Base-by-base conservation (phyloP, 2,888 invertebrate genomes). In the Trachelus tabidus region DNA sequence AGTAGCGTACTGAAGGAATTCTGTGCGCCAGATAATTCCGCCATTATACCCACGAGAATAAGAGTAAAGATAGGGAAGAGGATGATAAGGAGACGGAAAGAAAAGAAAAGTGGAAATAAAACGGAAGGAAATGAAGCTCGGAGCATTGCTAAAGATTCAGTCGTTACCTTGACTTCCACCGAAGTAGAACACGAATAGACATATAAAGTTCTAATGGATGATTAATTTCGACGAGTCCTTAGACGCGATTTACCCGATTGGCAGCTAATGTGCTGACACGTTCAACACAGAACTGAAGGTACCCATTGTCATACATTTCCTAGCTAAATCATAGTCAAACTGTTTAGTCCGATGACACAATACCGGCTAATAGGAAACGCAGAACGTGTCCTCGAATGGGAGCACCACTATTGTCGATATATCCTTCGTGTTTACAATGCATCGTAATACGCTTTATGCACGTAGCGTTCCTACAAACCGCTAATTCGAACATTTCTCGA, bases 361-460 rank as follows among this genome's bases (percentile, higher is more conserved):
- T 56, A 23, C 9, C 56, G 56, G 23, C 56, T 56, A 23, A 56
- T 56, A 56, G 56, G 56, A 56, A 56, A 23, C 56, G 23, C 23
- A 56, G 56, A 56, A 56, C 56, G 56, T 56, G 56, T 56, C 23
- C 56, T 23, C 56, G 23, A 56, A 56, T 56, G 2, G 56, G 56
- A 56, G 56, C 23, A 56, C 23, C 56, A 56, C 15, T 56, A 56
- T 23, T 23, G 56, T 56, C 56, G 56, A 56, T 56, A 56, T 56
- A 56, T 56, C 56, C 23, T 56, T 56, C 56, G 1, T 56, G 56
- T 56, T 56, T 56, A 56, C 56, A 56, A 56, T 37, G 15, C 69
- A 73, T 31, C 56, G 74, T 75, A 80, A 78, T 69, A 78, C 77
- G 78, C 69, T 75, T 71, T 34, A 71, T 34, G 71, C 31, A 71